Conservation (phyloP, 2,797 vertebrate genomes). For the Pipistrellus pipistrellus region DNA sequence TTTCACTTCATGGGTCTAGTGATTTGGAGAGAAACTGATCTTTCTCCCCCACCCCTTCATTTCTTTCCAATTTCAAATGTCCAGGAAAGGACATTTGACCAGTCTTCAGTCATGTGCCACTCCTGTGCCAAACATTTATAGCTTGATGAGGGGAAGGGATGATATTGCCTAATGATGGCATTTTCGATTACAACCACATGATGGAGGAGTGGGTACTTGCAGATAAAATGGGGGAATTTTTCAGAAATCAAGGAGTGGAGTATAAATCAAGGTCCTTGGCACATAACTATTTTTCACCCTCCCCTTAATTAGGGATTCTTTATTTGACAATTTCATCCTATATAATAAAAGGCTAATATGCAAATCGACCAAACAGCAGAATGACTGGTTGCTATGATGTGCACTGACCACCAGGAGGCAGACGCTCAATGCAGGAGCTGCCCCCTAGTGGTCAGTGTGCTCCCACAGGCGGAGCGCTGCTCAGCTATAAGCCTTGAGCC, state of each 20-base stretch:
- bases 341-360: too few species aligned
- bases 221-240: conserved; percentile 9
- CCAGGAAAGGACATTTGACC: neutral
- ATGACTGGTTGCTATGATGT: too few species aligned
- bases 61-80: neutral
- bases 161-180: neutral
- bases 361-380: too few species aligned
- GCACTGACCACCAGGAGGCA: too few species aligned
- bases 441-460: too few species aligned
- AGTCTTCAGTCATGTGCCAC: neutral
- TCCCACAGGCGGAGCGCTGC: too few species aligned
- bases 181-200: neutral
- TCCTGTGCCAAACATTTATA: neutral
- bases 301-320: neutral
- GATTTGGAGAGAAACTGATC: neutral
- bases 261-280: neutral
- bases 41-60: neutral
- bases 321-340: neutral
- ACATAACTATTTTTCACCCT: neutral
- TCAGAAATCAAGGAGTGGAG: neutral
- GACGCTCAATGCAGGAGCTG: too few species aligned
- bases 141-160: neutral
- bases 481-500: too few species aligned
- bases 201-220: neutral
- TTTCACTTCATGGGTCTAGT: neutral